Percentiles rank a stretch among this genome's conserved stretches.
phyloP scores from a whole-genome alignment of 2,888 invertebrate genomes.

The Hydriomena furcata region DNA sequence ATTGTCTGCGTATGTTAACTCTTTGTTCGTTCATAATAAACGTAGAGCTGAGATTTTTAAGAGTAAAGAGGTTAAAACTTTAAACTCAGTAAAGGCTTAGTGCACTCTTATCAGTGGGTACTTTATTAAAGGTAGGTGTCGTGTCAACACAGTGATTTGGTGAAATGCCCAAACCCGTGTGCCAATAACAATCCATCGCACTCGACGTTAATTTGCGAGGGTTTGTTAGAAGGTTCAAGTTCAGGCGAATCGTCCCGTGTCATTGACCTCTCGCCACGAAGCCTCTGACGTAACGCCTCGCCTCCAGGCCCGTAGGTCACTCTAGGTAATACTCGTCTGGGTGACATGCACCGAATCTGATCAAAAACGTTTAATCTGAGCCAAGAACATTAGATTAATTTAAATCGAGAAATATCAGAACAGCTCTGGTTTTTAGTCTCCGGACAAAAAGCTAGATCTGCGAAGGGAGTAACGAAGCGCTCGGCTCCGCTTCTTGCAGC shows the following conservation, averaged over 20 bases:
- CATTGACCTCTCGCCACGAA: constrained; percentile 46
- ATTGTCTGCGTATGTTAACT: no score
- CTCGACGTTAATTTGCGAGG: constrained; percentile 43
- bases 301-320: background rate
- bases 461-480: constrained; percentile 41
- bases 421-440: constrained; percentile 25
- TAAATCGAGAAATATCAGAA: constrained; percentile 36
- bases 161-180: background rate
- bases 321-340: background rate
- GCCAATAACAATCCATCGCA: constrained; percentile 10
- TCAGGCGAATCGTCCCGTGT: constrained; percentile 47
- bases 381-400: constrained; percentile 30
- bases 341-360: no score
- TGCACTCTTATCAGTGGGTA: no score
- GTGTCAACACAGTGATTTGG: background rate
- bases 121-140: background rate
- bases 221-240: constrained; percentile 52
- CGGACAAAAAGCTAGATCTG: constrained; percentile 37
- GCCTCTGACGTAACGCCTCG: constrained; percentile 42
- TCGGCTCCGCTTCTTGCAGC: constrained; percentile 31
- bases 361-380: no score
- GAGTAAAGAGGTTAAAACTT: no score
- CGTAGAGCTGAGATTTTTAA: no score
- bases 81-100: no score
- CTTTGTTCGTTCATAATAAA: no score